Evolutionary conservation across 2,797 vertebrate species (phyloP).

Genomic region (Novumbra hubbsi): DNA sequence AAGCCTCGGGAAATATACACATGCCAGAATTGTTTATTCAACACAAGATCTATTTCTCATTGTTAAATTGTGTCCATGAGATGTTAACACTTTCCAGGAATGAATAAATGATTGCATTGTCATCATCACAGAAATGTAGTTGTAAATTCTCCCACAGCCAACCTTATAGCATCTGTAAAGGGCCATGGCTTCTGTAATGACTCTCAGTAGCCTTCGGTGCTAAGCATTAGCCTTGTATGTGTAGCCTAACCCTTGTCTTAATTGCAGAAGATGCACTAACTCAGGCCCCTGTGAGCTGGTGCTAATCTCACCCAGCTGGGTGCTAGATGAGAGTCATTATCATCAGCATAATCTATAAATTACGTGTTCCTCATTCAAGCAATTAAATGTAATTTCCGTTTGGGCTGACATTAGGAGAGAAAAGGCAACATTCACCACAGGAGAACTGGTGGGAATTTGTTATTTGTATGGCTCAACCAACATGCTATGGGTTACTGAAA

Average conservation of each 20-base stretch:
- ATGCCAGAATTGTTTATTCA: constrained; percentile 7
- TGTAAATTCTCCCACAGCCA: background rate
- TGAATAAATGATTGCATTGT: background rate
- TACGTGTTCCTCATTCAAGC: constrained; percentile 6
- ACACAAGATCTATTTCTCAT: background rate
- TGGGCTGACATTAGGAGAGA: constrained; percentile 10
- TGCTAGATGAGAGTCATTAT: constrained; percentile 14
- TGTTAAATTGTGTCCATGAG: background rate
- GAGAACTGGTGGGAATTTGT: constrained; percentile 1
- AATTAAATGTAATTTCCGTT: constrained; percentile 15
- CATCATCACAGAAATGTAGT: background rate
- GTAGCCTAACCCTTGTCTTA: constrained; percentile 18
- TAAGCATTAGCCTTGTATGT: background rate
- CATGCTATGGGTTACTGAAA: constrained; percentile 11
- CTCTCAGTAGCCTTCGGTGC: constrained; percentile 3
- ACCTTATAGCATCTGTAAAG: background rate
- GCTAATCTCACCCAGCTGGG: constrained; percentile 29
- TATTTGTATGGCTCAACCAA: constrained; percentile 15
- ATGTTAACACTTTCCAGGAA: background rate
- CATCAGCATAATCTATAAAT: constrained; percentile 18
- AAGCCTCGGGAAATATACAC: constrained; percentile 8
- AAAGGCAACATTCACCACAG: constrained; percentile 22
- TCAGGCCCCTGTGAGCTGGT: constrained; percentile 15
- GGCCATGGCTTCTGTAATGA: background rate
- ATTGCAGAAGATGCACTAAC: constrained; percentile 5